A percentile compares a stretch with the other conserved stretches of the same genome.
phyloP scores from a whole-genome alignment of 2,797 vertebrate genomes.

The Pterois miles region DNA sequence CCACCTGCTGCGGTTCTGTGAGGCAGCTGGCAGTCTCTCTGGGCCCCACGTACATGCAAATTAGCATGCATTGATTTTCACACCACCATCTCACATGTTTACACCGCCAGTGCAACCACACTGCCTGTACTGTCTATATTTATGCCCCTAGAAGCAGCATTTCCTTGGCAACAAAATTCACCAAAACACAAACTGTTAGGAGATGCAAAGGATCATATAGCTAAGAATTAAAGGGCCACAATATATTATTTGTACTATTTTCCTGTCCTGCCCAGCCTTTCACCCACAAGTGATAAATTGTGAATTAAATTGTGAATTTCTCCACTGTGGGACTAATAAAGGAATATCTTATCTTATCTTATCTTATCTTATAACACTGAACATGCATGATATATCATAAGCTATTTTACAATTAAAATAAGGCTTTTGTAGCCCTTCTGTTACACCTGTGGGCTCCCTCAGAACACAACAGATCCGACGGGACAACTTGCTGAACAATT shows the following conservation, averaged over 20 bases:
- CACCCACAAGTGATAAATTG: neutral
- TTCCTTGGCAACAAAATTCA: neutral
- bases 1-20: slow-evolving; percentile 46
- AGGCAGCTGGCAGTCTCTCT: slow-evolving; percentile 48
- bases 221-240: too few relatives aligned
- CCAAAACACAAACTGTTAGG: neutral
- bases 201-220: neutral
- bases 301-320: too few relatives aligned
- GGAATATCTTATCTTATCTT: too few relatives aligned
- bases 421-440: too few relatives aligned
- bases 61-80: neutral
- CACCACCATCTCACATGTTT: neutral
- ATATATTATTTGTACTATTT: too few relatives aligned
- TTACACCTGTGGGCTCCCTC: too few relatives aligned
- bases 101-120: neutral
- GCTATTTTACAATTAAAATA: too few relatives aligned
- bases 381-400: neutral
- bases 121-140: neutral
- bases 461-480: too few relatives aligned
- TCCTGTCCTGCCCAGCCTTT: neutral
- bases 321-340: too few relatives aligned
- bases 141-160: neutral
- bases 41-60: slow-evolving; percentile 2
- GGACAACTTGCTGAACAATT: too few relatives aligned
- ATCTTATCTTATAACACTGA: neutral